Conservation (phyloP, 2,113 vertebrate genomes). For the Casuarius casuarius region DNA sequence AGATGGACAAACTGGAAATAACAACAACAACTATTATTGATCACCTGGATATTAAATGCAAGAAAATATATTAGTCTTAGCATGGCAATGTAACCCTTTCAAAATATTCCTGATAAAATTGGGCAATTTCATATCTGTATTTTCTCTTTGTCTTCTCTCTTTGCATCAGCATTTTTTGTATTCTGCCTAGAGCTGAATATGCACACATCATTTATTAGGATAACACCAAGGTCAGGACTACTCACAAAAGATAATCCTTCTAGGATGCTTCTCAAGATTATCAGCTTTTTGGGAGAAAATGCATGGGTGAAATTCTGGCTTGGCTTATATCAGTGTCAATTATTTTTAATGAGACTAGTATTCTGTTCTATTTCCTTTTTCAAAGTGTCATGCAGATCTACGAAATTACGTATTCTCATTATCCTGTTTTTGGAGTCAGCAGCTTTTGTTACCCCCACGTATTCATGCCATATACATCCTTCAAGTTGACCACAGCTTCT, state of each 20-base stretch:
- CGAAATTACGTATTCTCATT: background rate
- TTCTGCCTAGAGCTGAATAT: background rate
- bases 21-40: background rate
- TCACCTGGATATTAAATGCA: background rate
- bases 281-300: background rate
- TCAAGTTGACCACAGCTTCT: background rate
- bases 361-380: background rate
- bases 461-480: background rate
- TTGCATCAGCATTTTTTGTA: background rate
- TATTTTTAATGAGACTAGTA: background rate
- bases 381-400: background rate
- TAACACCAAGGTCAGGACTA: background rate
- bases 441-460: background rate
- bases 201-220: background rate
- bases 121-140: background rate
- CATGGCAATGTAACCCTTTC: background rate
- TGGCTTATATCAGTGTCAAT: background rate
- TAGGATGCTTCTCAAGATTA: background rate
- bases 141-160: background rate
- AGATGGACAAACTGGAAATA: background rate
- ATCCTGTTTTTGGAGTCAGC: background rate
- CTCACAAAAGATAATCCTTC: background rate
- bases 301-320: background rate
- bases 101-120: background rate
- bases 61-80: background rate